Conservation (phyloP, 2,797 vertebrate species). For the Eutrigla gurnardus region DNA sequence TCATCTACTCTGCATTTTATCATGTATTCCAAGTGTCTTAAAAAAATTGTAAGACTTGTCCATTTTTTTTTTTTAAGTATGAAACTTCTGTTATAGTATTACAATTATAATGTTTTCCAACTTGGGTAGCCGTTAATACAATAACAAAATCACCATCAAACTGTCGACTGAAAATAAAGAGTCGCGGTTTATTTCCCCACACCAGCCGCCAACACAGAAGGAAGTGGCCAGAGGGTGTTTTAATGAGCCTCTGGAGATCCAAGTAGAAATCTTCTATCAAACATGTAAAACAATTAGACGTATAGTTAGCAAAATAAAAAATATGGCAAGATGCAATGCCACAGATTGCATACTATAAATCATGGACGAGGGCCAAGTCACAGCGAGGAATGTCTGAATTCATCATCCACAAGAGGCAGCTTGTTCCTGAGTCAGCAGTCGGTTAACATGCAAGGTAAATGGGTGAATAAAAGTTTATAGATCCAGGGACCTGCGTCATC, state of each 20-base stretch:
- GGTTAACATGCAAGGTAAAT: background rate
- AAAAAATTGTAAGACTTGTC: background rate
- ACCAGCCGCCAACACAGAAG: background rate
- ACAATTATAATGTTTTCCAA: background rate
- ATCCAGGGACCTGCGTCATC: constrained; percentile 14
- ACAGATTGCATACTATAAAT: background rate
- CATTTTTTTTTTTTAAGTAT: background rate
- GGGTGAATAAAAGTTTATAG: background rate
- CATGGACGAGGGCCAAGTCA: background rate
- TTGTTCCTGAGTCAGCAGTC: constrained; percentile 4
- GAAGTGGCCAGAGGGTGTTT: constrained; percentile 9
- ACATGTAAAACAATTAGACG: background rate
- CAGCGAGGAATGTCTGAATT: background rate
- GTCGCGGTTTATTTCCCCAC: constrained; percentile 6
- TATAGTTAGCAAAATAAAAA: background rate
- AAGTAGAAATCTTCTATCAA: background rate
- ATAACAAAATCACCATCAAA: background rate
- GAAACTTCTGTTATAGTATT: background rate
- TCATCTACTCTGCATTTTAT: background rate
- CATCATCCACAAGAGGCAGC: background rate
- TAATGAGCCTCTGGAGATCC: constrained; percentile 22
- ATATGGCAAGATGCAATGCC: background rate
- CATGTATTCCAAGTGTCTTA: background rate
- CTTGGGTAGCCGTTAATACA: background rate
- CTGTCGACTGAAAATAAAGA: background rate